phyloP scores from a whole-genome alignment of 2,113 vertebrate genomes.

The Etheostoma spectabile region DNA sequence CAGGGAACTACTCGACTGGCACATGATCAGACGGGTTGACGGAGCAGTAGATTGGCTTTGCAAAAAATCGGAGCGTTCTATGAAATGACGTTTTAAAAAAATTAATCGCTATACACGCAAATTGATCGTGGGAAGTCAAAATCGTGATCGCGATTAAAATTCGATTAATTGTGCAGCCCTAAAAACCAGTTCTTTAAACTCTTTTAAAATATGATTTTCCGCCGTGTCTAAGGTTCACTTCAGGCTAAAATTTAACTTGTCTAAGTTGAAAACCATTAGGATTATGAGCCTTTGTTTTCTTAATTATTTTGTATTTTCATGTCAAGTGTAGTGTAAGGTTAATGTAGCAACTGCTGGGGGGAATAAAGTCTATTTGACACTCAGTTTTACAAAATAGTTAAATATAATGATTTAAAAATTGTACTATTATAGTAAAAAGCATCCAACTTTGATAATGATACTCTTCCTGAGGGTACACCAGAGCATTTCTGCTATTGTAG shows the following conservation, averaged over 20 bases:
- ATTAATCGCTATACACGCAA: no score
- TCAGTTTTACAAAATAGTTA: neutral
- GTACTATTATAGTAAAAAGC: neutral
- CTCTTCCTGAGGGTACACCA: neutral
- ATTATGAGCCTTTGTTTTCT: neutral
- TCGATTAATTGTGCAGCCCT: no score
- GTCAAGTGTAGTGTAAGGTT: constrained; percentile 11
- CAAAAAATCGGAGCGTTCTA: no score
- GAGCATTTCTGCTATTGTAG: neutral
- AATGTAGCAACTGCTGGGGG: neutral
- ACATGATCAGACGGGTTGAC: no score
- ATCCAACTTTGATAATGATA: neutral
- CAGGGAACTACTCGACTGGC: no score
- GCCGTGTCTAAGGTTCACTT: neutral
- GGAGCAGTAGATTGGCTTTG: no score
- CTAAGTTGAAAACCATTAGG: neutral
- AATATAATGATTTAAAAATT: neutral
- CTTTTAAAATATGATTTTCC: neutral
- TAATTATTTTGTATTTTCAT: no score
- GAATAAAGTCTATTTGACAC: neutral
- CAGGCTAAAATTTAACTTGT: neutral
- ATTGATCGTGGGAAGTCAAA: no score
- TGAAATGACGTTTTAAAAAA: no score
- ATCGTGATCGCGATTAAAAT: no score
- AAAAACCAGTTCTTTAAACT: neutral